phyloP scores from a whole-genome alignment of 2,797 vertebrate species.

The Picus viridis region DNA sequence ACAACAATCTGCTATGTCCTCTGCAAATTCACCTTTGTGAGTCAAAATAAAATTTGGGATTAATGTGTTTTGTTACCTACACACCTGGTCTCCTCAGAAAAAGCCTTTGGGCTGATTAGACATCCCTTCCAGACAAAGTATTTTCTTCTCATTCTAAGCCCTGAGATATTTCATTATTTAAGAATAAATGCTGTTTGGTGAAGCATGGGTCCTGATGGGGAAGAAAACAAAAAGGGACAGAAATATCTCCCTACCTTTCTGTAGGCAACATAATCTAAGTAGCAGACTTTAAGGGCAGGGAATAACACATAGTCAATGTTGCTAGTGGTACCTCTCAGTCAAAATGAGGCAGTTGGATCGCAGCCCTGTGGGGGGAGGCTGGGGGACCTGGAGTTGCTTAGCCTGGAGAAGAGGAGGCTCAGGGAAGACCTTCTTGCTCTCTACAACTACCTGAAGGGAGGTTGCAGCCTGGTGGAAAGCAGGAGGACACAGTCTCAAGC shows the following conservation, averaged over 20 bases:
- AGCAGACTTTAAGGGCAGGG: not conserved
- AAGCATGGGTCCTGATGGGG: not conserved
- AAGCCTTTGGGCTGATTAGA: constrained; percentile 40
- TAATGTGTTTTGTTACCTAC: constrained; percentile 7
- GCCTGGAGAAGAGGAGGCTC: no score
- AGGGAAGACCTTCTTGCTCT: no score
- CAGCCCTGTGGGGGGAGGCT: no score
- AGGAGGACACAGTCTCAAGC: no score
- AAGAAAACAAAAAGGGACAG: not conserved
- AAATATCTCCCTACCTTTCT: not conserved
- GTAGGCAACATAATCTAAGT: not conserved
- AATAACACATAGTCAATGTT: not conserved
- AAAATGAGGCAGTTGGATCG: not conserved
- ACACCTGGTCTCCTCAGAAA: constrained; percentile 25
- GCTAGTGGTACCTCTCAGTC: not conserved
- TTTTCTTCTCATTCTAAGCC: not conserved
- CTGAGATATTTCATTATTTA: constrained; percentile 9
- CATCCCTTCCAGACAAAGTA: constrained; percentile 13
- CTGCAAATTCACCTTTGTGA: constrained; percentile 17
- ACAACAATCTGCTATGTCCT: not conserved
- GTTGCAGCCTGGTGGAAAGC: no score
- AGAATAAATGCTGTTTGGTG: not conserved
- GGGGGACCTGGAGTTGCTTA: no score
- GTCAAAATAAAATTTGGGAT: constrained; percentile 29
- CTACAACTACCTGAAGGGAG: no score